Evolutionary conservation across 2,797 vertebrate genomes (phyloP), one percentile per base, ranked within the genome.

Genomic region (Petrocephalus sullivani): DNA sequence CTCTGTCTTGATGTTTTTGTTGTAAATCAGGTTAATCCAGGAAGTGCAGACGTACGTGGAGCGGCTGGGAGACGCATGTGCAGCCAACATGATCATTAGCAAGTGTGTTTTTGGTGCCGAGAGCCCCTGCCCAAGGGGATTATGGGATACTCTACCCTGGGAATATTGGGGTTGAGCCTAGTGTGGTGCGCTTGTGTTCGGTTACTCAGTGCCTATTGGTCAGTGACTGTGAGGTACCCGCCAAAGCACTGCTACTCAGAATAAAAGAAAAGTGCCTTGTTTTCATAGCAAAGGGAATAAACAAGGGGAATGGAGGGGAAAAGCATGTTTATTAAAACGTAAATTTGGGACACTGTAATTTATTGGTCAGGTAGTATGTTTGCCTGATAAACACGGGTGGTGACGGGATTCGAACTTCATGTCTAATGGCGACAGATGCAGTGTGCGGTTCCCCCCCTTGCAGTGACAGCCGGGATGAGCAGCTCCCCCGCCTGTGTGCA

Each of bases 1-100:
- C 21, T 83, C 37, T 83, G 9, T 83, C 46, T 51, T 51, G 2
- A 21, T 14, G n/a, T 49, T 28, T 82, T 53, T 83, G 81, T 83
- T 49, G 10, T 1, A 2, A 49, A 46, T 56, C 94, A 99, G 98
- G 89, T 96, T 98, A 51, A 92, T 95, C 91, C 97, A 97, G 92
- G 98, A 99, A 88, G 96, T 98, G 28, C 97, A 98, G 88, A 93
- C 94, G 14, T 98, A 97, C 53, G 87, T 99, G 90, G 97, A 98
- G 94, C 95, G 95, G 87, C 96, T 99, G 2, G 96, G 96, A 89
- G 94, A 94, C 6, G 91, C 94, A 23, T 97, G 96, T 93, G 94
- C 96, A 14, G 96, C 96, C 78, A 98, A 97, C 28, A 7, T 91
- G 0, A 90, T 95, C n/a, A 94, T 96, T n/a, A 92, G 92, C 90